phyloP scores from a whole-genome alignment of 2,113 vertebrate genomes.

The Tretioscincus oriximinensis region DNA sequence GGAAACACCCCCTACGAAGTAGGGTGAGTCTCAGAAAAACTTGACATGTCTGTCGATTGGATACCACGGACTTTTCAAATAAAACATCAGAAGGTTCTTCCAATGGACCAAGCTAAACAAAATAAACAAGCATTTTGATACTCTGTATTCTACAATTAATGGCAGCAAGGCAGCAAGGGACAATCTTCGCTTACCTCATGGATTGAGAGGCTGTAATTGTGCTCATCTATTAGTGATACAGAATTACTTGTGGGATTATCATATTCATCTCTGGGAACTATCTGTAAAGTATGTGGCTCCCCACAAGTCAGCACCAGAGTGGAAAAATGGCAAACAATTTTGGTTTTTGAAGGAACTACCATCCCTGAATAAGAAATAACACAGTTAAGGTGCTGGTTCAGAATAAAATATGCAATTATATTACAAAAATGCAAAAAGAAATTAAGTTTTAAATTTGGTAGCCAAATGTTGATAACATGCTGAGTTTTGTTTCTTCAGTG shows the following conservation, averaged over 20 bases:
- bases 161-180: background rate
- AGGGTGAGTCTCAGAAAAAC: constrained; percentile 89
- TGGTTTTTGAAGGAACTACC: constrained; percentile 96
- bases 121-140: constrained; percentile 26
- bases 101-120: constrained; percentile 83
- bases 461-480: background rate
- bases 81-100: constrained; percentile 83
- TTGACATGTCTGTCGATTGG: constrained; percentile 86
- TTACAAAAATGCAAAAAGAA: background rate
- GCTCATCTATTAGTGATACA: constrained; percentile 85
- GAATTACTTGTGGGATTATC: constrained; percentile 96
- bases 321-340: constrained; percentile 96
- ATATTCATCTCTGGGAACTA: constrained; percentile 95
- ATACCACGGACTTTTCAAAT: constrained; percentile 86
- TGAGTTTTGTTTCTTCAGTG: background rate
- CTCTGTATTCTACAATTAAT: background rate
- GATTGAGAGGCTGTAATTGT: constrained; percentile 85
- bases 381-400: constrained; percentile 24
- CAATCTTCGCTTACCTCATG: constrained; percentile 68
- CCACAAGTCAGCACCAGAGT: constrained; percentile 92
- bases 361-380: constrained; percentile 77
- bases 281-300: constrained; percentile 92
- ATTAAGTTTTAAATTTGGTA: constrained; percentile 14
- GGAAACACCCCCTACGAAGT: constrained; percentile 89
- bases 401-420: constrained; percentile 20